Conservation (phyloP, 1,140 invertebrate genomes). For the Neoseiulus cucumeris region DNA sequence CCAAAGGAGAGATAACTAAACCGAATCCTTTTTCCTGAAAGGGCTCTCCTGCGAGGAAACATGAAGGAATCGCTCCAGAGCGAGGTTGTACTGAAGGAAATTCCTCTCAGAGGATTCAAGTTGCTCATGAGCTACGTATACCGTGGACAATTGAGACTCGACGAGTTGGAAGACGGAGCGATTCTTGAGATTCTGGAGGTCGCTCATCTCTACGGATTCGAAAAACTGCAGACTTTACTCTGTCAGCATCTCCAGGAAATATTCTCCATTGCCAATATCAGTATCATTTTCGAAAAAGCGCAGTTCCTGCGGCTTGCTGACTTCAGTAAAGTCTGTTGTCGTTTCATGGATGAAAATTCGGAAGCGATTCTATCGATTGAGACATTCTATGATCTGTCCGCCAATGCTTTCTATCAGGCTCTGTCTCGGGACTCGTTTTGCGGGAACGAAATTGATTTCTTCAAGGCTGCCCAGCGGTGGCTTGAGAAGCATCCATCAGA, state of each 20-base stretch:
- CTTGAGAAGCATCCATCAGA: constrained; percentile 34
- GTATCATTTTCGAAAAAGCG: constrained; percentile 75
- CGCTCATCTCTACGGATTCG: constrained; percentile 85
- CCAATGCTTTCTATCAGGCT: constrained; percentile 42
- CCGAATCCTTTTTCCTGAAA: constrained; percentile 21
- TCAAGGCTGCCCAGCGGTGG: constrained; percentile 67
- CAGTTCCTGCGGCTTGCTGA: constrained; percentile 44
- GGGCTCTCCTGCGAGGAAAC: constrained; percentile 74
- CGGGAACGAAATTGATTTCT: constrained; percentile 84
- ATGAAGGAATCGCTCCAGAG: constrained; percentile 58
- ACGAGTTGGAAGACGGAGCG: constrained; percentile 40
- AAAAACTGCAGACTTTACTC: constrained; percentile 67
- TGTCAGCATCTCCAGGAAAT: constrained; percentile 77
- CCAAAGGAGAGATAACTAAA: not conserved
- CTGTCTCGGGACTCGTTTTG: constrained; percentile 82
- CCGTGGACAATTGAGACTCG: constrained; percentile 68
- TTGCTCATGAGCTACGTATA: constrained; percentile 83
- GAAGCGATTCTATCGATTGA: constrained; percentile 57
- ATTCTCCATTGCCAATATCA: constrained; percentile 67
- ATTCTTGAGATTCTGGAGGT: constrained; percentile 66
- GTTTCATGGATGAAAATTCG: constrained; percentile 73
- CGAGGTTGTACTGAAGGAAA: constrained; percentile 63
- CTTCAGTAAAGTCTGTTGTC: constrained; percentile 39
- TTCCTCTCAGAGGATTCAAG: constrained; percentile 72
- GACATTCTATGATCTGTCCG: constrained; percentile 58